Evolutionary conservation across 2,113 vertebrate genomes (phyloP), one percentile per base, ranked within the genome.

Genomic region (Puma concolor): DNA sequence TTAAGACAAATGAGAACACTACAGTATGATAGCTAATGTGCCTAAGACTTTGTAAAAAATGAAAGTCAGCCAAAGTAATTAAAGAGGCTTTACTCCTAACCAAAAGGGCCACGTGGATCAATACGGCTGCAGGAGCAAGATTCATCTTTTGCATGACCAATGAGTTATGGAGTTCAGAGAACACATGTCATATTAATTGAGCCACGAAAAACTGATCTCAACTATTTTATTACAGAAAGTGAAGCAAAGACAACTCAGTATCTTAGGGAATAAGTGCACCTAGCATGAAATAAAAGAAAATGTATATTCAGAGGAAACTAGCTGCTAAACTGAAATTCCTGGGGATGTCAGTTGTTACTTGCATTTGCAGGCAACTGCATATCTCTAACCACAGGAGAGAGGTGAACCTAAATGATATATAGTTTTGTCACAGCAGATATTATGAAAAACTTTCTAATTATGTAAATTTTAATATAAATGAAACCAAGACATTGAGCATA

Each of bases 1-100:
- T 98, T 94, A 97, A 99, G 98, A 98, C 98, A 99, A 99, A 98
- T 96, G 98, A 98, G 98, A 99, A 98, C 11, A 25, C 97, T 97
- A 94, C 97, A 98, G 98, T 8, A 17, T 1, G 66, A 91, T 97
- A 74, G 97, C 48, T 94, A 76, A 86, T 54, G 91, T 97, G 98
- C 95, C 85, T n/a, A 95, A 98, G 95, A 97, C 17, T 64, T 48
- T 71, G 94, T 82, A 4, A 97, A 92, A 96, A 97, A 91, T 74
- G 93, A 94, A 98, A 98, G 92, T 94, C 96, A 97, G 97, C 97
- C 98, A 96, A 98, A 98, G 97, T 98, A 98, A 99, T 99, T 98
- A 98, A 98, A 98, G 96, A 98, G 96, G 88, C 92, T 98, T 98
- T 97, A 60, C 91, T 98, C 33, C 88, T 93, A 91, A 97, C 97